A percentile compares a stretch with the other conserved stretches of the same genome.
Evolutionary conservation across 2,797 vertebrate species (phyloP).

Genomic region (Acrossocheilus wenchowensis): DNA sequence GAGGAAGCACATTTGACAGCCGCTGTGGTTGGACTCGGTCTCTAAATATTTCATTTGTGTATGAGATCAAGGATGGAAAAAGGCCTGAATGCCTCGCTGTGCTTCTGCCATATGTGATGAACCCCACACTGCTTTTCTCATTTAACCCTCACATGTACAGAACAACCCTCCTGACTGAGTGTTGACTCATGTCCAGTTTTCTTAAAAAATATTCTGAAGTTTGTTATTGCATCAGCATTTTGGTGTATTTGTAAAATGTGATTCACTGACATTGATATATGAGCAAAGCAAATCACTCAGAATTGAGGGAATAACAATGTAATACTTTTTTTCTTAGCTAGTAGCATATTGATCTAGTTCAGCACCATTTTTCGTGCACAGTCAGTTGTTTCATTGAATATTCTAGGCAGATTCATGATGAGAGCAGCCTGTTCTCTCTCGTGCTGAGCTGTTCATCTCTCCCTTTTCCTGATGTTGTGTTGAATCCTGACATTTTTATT

Average conservation of each 20-base stretch:
- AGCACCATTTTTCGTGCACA: background rate
- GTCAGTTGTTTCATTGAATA: background rate
- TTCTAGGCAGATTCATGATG: background rate
- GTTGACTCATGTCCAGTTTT: background rate
- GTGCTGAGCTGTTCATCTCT: conserved; percentile 5
- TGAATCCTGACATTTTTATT: background rate
- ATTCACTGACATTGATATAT: background rate
- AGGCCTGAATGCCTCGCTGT: conserved; percentile 46
- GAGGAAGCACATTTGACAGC: conserved; percentile 47
- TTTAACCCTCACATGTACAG: conserved; percentile 59
- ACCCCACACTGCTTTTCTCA: conserved; percentile 68
- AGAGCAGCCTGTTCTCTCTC: conserved; percentile 9
- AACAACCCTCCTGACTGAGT: too few species aligned
- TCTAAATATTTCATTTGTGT: conserved; percentile 64
- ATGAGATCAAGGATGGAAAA: conserved; percentile 58
- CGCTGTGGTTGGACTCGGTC: conserved; percentile 32
- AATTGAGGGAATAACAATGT: background rate
- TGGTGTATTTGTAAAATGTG: background rate
- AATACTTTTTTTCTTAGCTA: background rate
- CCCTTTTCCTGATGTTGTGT: background rate
- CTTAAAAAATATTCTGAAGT: background rate
- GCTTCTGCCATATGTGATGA: conserved; percentile 60
- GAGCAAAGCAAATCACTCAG: background rate
- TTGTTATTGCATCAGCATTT: background rate
- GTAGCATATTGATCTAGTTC: background rate